Base-by-base conservation (phyloP, 2,888 invertebrate species). In the Ellobium chinense region DNA sequence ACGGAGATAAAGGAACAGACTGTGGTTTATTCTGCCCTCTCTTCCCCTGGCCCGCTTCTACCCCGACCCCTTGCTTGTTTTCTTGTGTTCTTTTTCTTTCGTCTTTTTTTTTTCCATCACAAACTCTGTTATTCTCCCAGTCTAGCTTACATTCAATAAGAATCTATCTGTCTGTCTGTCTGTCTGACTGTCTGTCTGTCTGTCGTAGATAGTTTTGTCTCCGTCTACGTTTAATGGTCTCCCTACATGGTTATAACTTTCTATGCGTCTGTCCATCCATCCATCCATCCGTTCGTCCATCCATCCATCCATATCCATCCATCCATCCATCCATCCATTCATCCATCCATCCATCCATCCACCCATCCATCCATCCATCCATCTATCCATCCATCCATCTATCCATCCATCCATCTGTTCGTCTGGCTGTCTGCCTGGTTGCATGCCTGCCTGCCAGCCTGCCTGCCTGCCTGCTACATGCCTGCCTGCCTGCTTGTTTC, bases 191-290 rank as follows among this genome's bases (percentile, higher is more conserved):
- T 46, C 46, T 46, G 18, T 46, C 46, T 46, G 18, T 46, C 46
- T 46, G 18, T 46, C 46, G n/a, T n/a, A n/a, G n/a, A n/a, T 34
- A 31, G 27, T 14, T 60, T 18, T 24, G 5, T 24, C 5, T 60
- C 60, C n/a, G 27, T 60, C 60, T 60, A n/a, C n/a, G 12, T n/a
- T 24, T 60, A n/a, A n/a, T n/a, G n/a, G n/a, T n/a, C n/a, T n/a
- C n/a, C n/a, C n/a, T n/a, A n/a, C n/a, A n/a, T n/a, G n/a, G n/a
- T n/a, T n/a, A n/a, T n/a, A n/a, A n/a, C 60, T 60, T 5, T 60
- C 60, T 60, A n/a, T 60, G 5, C n/a, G 27, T 60, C 60, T 60
- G 27, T 60, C 60, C n/a, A n/a, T 60, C 60, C n/a, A n/a, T 60
- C 60, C n/a, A 60, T 60, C n/a, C n/a, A 60, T 60, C 7, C n/a